Conservation (phyloP, 2,797 vertebrate genomes). For the Lerista edwardsae region DNA sequence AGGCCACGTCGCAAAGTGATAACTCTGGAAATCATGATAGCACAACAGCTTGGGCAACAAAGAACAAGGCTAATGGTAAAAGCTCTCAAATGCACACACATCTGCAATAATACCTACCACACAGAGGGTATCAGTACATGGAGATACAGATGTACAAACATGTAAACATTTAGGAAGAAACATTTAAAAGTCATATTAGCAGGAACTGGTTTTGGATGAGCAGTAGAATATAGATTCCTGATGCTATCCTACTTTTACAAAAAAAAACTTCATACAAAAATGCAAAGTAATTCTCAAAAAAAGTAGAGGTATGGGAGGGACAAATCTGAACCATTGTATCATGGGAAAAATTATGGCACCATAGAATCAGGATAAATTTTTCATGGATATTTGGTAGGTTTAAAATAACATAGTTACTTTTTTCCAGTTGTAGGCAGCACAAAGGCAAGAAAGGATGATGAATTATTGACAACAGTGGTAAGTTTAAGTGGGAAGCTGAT, state of each 20-base stretch:
- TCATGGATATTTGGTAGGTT: neutral
- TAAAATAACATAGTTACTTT: constrained; percentile 12
- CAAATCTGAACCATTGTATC: neutral
- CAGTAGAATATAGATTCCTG: neutral
- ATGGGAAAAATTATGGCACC: neutral
- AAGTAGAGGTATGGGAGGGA: neutral
- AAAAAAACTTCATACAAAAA: too few species aligned
- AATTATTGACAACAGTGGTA: constrained; percentile 93
- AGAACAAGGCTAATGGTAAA: constrained; percentile 84
- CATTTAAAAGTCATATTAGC: neutral
- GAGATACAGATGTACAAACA: neutral
- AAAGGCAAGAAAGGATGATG: constrained; percentile 86
- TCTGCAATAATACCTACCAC: neutral
- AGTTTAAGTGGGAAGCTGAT: constrained; percentile 41
- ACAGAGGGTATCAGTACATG: neutral
- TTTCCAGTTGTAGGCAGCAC: constrained; percentile 81
- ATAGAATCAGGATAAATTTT: neutral
- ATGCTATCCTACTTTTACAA: neutral
- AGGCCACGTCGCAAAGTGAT: constrained; percentile 74
- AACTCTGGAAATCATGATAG: constrained; percentile 72
- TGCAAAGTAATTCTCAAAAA: neutral
- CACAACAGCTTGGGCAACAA: constrained; percentile 74
- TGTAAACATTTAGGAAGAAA: too few species aligned
- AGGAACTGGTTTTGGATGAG: neutral
- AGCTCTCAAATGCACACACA: constrained; percentile 31